phyloP scores from a whole-genome alignment of 2,888 invertebrate species.

The Omphaloscelis lunosa region DNA sequence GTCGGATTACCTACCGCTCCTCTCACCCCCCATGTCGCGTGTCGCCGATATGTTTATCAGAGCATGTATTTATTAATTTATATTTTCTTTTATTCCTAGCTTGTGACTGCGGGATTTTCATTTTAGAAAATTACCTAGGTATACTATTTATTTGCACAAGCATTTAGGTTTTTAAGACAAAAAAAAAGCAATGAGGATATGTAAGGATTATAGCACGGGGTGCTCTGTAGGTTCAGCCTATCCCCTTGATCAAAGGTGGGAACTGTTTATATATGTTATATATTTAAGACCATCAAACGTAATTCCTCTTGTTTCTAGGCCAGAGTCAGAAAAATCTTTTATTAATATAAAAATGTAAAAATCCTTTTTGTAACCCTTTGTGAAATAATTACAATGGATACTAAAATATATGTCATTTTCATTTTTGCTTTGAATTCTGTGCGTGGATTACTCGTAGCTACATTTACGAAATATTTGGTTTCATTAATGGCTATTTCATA shows the following conservation, averaged over 20 bases:
- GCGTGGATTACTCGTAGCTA: not conserved
- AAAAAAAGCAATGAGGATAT: not conserved
- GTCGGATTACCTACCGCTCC: slow-evolving; percentile 54
- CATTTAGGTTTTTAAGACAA: not conserved
- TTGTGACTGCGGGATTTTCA: not conserved
- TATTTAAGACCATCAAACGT: not conserved
- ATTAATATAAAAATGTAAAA: too few relatives aligned
- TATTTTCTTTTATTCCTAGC: slow-evolving; percentile 15
- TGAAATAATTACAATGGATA: not conserved
- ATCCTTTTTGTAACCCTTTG: not conserved
- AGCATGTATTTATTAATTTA: slow-evolving; percentile 13
- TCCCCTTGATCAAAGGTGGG: not conserved
- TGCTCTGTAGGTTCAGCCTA: not conserved
- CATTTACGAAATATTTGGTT: not conserved
- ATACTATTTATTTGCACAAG: not conserved
- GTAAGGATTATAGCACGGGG: too few relatives aligned
- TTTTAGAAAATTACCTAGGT: not conserved
- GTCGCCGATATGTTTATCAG: slow-evolving; percentile 49
- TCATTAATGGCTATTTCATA: not conserved
- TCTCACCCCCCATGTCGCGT: slow-evolving; percentile 18
- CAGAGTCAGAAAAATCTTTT: not conserved
- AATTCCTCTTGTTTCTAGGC: not conserved
- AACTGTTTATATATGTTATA: not conserved
- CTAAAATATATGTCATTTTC: slow-evolving; percentile 3
- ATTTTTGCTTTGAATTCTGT: not conserved